Conservation (phyloP, 2,888 invertebrate species). For the Caenorhabditis japonica region DNA sequence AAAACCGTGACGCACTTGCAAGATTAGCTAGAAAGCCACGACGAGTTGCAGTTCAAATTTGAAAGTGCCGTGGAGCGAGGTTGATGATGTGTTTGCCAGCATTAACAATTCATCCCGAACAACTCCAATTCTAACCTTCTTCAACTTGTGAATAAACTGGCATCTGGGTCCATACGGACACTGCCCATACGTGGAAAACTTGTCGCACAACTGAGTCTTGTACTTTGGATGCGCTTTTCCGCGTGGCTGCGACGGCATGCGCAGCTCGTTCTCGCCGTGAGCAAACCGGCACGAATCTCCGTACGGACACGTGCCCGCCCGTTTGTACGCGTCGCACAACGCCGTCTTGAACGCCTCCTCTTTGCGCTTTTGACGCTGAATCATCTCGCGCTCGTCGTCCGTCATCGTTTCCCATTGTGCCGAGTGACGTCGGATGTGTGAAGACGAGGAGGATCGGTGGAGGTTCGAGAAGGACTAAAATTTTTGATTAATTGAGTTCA, state of each 20-base stretch:
- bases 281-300: conserved; percentile 73
- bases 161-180: conserved; percentile 67
- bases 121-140: conserved; percentile 38
- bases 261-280: conserved; percentile 72
- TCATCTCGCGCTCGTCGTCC: conserved; percentile 60
- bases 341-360: conserved; percentile 76
- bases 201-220: conserved; percentile 68
- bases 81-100: too few species aligned
- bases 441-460: conserved; percentile 19
- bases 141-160: conserved; percentile 67
- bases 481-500: neutral
- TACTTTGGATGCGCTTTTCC: conserved; percentile 69
- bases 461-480: conserved; percentile 32
- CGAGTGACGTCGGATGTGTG: conserved; percentile 32
- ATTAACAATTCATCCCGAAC: neutral
- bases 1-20: too few species aligned
- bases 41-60: too few species aligned
- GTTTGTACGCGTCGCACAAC: conserved; percentile 73
- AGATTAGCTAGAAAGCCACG: too few species aligned
- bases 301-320: conserved; percentile 66
- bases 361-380: conserved; percentile 57
- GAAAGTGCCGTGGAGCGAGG: too few species aligned
- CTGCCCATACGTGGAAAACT: conserved; percentile 61
- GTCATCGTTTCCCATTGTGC: conserved; percentile 63
- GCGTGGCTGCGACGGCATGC: conserved; percentile 67